These are phyloP conservation scores for Lutjanus campechanus DNA, from an alignment of 2,797 vertebrate species.

Conservation along the genomic window DNA sequence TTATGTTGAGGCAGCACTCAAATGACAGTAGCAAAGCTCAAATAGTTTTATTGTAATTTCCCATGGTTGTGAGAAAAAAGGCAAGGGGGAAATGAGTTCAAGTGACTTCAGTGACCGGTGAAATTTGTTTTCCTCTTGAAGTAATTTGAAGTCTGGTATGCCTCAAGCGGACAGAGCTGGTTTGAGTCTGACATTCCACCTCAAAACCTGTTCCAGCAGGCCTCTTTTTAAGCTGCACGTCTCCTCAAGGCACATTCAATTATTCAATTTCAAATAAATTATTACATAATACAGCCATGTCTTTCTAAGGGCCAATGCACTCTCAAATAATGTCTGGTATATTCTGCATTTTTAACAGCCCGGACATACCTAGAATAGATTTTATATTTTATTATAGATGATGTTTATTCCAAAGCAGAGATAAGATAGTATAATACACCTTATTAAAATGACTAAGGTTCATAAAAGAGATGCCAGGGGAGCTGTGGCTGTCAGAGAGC, in stretches of 20 bases:
- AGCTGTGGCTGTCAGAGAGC: constrained; percentile 66
- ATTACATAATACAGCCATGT: constrained; percentile 76
- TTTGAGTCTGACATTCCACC: constrained; percentile 45
- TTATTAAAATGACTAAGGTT: constrained; percentile 77
- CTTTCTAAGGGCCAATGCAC: constrained; percentile 53
- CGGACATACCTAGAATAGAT: constrained; percentile 43
- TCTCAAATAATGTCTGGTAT: constrained; percentile 54
- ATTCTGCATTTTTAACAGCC: constrained; percentile 53
- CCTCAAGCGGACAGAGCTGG: constrained; percentile 48
- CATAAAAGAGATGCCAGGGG: constrained; percentile 69
- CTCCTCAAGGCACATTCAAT: constrained; percentile 78
- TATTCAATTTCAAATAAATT: constrained; percentile 83
- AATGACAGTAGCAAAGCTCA: constrained; percentile 23
- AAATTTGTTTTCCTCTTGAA: constrained; percentile 69
- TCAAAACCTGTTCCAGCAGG: constrained; percentile 44
- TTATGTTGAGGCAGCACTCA: constrained; percentile 1
- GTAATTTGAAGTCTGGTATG: constrained; percentile 60
- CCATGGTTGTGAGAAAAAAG: constrained; percentile 47
- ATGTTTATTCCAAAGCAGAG: constrained; percentile 71
- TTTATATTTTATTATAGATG: constrained; percentile 63
- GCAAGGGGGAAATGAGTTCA: constrained; percentile 47
- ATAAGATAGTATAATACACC: constrained; percentile 74
- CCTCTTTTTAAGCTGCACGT: constrained; percentile 47
- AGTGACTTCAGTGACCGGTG: constrained; percentile 54
- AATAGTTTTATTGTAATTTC: constrained; percentile 47